These are phyloP conservation scores for Byasa hedistus DNA, from an alignment of 2,888 invertebrate genomes.

Conservation along the genomic window DNA sequence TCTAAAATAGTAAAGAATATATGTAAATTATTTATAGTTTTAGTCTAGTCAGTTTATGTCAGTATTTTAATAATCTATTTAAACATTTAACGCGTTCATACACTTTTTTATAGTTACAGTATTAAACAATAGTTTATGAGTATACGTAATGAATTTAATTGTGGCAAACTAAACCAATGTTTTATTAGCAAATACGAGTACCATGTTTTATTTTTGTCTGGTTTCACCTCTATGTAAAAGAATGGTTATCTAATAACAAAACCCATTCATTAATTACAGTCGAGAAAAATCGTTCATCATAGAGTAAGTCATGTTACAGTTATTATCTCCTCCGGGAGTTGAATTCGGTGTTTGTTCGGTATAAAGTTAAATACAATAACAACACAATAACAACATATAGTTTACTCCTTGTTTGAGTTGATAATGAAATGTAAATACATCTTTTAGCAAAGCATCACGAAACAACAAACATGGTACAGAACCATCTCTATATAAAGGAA, in stretches of 20 bases:
- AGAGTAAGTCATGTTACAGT: not conserved
- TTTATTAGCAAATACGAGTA: too few relatives aligned
- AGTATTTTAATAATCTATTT: too few relatives aligned
- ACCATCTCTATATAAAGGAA: not conserved
- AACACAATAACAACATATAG: slow-evolving; percentile 18
- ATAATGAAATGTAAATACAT: slow-evolving; percentile 28
- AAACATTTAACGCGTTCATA: too few relatives aligned
- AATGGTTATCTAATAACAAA: not conserved
- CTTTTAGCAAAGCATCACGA: slow-evolving; percentile 19
- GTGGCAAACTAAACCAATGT: too few relatives aligned
- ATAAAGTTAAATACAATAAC: slow-evolving; percentile 17
- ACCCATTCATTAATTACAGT: slow-evolving; percentile 1
- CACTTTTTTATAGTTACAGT: too few relatives aligned
- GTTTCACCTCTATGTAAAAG: too few relatives aligned
- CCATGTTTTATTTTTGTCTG: too few relatives aligned
- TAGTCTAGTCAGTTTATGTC: too few relatives aligned
- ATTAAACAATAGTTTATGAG: too few relatives aligned
- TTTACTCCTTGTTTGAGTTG: slow-evolving; percentile 21
- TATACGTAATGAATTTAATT: too few relatives aligned
- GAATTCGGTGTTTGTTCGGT: slow-evolving; percentile 6
- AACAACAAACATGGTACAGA: slow-evolving; percentile 17
- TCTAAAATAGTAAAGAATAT: too few relatives aligned
- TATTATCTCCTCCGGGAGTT: slow-evolving; percentile 1
- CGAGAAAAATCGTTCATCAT: slow-evolving; percentile 1
- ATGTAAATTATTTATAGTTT: too few relatives aligned